phyloP scores from a whole-genome alignment of 2,888 invertebrate genomes.

The Volucella inanis region DNA sequence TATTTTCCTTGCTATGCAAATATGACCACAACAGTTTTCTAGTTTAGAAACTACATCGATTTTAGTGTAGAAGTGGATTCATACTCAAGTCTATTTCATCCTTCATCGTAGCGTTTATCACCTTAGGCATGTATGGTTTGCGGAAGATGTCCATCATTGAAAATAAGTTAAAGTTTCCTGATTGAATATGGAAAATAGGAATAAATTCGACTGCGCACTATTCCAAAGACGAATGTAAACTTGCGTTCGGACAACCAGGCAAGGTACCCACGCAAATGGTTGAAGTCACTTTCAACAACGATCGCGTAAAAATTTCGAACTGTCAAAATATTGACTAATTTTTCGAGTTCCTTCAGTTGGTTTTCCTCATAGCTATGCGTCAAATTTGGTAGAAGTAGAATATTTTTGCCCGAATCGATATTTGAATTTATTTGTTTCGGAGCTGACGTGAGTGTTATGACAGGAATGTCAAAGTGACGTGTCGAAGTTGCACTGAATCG shows the following conservation, averaged over 20 bases:
- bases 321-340: not conserved
- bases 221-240: conserved; percentile 41
- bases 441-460: not conserved
- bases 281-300: not conserved
- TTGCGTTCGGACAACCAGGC: not conserved
- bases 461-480: not conserved
- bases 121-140: not conserved
- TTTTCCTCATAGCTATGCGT: not conserved
- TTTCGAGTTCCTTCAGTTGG: not conserved
- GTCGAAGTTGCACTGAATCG: not conserved
- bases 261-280: not conserved
- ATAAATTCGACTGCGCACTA: not conserved
- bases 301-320: not conserved
- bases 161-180: not conserved
- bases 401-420: not conserved
- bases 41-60: no score
- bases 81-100: conserved; percentile 9
- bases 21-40: no score
- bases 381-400: not conserved
- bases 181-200: conserved; percentile 3
- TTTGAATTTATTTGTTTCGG: not conserved
- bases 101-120: conserved; percentile 10
- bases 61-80: no score
- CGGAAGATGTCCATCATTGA: conserved; percentile 1
- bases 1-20: no score